Conservation (phyloP, 2,113 vertebrate species). For the Tylochromis polylepis region DNA sequence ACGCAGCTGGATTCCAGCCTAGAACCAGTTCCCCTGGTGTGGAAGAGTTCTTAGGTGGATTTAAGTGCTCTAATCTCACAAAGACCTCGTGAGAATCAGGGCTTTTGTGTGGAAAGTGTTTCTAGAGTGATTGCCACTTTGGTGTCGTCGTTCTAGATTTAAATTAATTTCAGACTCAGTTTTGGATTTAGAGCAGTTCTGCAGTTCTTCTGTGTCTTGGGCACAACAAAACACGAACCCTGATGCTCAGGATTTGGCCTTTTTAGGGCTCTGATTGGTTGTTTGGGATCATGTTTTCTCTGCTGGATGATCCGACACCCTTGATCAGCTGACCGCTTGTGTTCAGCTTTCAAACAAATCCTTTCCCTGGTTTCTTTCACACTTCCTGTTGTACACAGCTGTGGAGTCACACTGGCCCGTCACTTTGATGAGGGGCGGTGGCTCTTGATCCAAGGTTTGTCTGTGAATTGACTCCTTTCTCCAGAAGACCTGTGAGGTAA, state of each 20-base stretch:
- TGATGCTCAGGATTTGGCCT: accelerated
- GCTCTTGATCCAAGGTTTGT: not conserved
- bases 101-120: not conserved
- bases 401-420: not conserved
- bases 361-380: not conserved
- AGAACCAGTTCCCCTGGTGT: not conserved
- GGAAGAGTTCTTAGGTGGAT: not conserved
- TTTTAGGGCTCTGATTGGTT: not conserved
- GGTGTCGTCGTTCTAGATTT: not conserved
- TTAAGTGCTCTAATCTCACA: not conserved
- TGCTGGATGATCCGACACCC: not conserved
- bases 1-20: not conserved
- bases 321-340: not conserved
- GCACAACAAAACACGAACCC: accelerated
- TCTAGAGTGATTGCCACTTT: not conserved
- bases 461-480: constrained; percentile 43
- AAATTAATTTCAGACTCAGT: not conserved
- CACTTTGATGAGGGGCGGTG: not conserved
- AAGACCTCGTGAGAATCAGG: not conserved
- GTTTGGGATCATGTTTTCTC: not conserved
- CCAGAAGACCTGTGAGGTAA: not conserved
- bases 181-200: not conserved
- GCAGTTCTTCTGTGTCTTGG: not conserved
- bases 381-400: constrained; percentile 16
- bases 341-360: not conserved